Conservation (phyloP, 1,140 invertebrate genomes). For the Scaptodrosophila lebanonensis region DNA sequence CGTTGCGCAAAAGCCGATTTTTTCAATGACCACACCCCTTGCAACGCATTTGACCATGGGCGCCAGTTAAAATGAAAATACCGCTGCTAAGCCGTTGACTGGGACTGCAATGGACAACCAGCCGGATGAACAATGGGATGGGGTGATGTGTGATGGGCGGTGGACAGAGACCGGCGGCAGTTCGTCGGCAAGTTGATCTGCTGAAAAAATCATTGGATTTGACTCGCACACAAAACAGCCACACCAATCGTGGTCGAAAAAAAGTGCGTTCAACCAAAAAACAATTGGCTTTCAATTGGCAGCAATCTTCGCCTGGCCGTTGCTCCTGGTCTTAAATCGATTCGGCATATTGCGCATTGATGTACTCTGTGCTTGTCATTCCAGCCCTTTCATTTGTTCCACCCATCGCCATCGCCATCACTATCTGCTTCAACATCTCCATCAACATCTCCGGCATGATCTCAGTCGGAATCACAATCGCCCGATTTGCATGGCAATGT, state of each 20-base stretch:
- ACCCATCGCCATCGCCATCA: no score
- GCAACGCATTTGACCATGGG: conserved; percentile 36
- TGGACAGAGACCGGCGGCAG: no score
- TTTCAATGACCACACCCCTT: conserved; percentile 19
- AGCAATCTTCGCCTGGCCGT: conserved; percentile 51
- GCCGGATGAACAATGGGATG: no score
- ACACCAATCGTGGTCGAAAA: conserved; percentile 47
- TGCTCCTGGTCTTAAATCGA: conserved; percentile 22
- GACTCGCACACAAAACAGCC: conserved; percentile 22
- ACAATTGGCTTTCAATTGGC: conserved; percentile 65
- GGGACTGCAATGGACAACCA: conserved; percentile 12
- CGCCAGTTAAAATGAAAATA: conserved; percentile 47
- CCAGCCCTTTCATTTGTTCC: conserved; percentile 12
- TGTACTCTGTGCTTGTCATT: conserved; percentile 3
- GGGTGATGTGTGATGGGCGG: no score
- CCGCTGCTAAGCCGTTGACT: conserved; percentile 31
- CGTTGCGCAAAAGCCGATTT: background rate
- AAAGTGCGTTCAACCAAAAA: conserved; percentile 41
- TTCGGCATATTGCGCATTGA: conserved; percentile 8
- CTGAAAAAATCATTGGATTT: conserved; percentile 46
- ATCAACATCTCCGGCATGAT: no score
- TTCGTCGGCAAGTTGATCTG: conserved; percentile 46
- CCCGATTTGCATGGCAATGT: no score
- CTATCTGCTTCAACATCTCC: no score
- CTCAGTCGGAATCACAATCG: no score